phyloP scores from a whole-genome alignment of 2,113 vertebrate species.

The Rhodinocichla rosea region DNA sequence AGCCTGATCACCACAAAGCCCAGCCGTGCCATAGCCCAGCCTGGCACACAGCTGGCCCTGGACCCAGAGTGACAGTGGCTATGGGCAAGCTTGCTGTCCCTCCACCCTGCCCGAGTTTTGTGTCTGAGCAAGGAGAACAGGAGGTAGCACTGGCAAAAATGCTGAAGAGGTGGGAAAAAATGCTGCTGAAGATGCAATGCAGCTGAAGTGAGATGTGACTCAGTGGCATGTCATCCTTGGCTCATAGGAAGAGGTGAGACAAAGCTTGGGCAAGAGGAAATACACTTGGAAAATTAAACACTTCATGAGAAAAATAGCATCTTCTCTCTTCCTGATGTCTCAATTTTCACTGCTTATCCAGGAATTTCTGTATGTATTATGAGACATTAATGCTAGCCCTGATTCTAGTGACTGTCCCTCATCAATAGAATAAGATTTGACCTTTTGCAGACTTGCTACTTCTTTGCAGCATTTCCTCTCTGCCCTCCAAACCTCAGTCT shows the following conservation, averaged over 20 bases:
- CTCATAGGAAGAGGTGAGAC: background rate
- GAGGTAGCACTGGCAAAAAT: background rate
- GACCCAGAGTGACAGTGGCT: background rate
- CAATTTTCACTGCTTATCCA: background rate
- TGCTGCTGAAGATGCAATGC: background rate
- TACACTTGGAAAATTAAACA: background rate
- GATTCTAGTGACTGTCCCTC: background rate
- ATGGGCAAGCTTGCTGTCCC: rapidly evolving
- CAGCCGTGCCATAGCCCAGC: background rate
- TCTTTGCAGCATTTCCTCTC: background rate
- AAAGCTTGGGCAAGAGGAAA: background rate
- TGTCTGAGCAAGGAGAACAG: background rate
- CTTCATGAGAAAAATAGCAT: background rate
- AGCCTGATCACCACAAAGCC: background rate
- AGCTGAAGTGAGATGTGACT: background rate
- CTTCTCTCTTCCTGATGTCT: background rate
- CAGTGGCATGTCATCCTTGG: background rate
- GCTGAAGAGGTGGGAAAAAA: background rate
- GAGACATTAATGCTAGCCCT: background rate
- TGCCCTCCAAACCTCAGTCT: background rate
- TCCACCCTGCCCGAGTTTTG: background rate
- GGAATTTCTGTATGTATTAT: background rate
- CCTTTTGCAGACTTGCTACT: background rate
- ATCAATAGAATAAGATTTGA: background rate
- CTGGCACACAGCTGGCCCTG: background rate